Evolutionary conservation across 2,797 vertebrate species (phyloP), one percentile per base, ranked within the genome.

Genomic region (Premnoplex brunnescens): DNA sequence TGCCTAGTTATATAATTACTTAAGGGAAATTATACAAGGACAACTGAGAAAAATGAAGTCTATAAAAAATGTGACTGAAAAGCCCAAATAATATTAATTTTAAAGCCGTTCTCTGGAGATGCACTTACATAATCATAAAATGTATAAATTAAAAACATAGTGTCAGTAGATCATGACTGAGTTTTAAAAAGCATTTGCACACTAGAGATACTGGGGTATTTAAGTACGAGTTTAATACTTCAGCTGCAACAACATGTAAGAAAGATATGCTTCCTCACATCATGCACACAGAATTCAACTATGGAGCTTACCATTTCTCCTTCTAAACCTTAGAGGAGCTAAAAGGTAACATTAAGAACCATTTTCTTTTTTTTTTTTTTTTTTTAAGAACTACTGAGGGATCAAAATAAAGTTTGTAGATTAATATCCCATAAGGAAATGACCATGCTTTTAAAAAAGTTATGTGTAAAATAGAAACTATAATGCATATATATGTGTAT

Each of bases 1-100:
- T 95, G 64, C 82, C 91, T 80, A 85, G 89, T 95, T 97, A 95
- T 58, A 95, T 94, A 97, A 97, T 97, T 97, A 96, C 93, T 79
- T 90, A 44, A 59, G 89, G 93, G 87, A 91, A 97, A 97, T 92
- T 69, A 84, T 55, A 90, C 81, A 64, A 78, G 88, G 84, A 96
- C 77, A 89, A 85, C 18, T 24, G 71, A 89, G 46, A 69, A 94
- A 95, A 90, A 85, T 24, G 15, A 85, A 78, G 51, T 75, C 81
- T 73, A 74, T 51, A 68, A 68, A 81, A 97, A 95, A 77, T 15
- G 48, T 34, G 26, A 69, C 36, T 17, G 43, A 92, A 89, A 92
- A 93, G 15, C 48, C 58, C 34, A 88, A 88, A 69, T 59, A 88
- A 62, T 20, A 52, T 54, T 94, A 51, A 68, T 76, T 88, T 63